Percentiles rank a stretch among this genome's conserved stretches.
phyloP scores from a whole-genome alignment of 2,888 invertebrate genomes.

The Microctonus brassicae region DNA sequence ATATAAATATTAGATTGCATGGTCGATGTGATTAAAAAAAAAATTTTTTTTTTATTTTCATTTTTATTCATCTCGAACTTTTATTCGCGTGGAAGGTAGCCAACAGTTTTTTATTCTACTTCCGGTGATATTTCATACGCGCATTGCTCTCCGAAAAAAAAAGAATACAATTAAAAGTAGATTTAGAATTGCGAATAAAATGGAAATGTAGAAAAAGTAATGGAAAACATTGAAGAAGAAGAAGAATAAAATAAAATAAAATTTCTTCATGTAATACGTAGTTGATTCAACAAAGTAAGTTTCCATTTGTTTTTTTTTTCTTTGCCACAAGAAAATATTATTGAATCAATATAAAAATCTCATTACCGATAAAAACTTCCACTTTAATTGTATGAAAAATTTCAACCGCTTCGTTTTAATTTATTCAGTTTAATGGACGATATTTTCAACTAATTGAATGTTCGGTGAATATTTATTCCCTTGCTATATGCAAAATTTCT shows the following conservation, averaged over 20 bases:
- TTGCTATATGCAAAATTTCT: too few relatives aligned
- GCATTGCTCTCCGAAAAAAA: background rate
- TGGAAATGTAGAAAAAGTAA: background rate
- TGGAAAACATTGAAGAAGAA: background rate
- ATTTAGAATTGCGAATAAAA: background rate
- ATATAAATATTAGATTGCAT: slow-evolving; percentile 16
- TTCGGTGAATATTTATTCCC: background rate
- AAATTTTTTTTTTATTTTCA: background rate
- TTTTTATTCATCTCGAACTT: too few relatives aligned
- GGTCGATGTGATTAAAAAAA: background rate
- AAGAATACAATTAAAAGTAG: background rate
- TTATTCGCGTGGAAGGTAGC: too few relatives aligned
- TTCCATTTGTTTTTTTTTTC: background rate
- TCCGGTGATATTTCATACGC: background rate
- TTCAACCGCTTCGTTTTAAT: background rate
- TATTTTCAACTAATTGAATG: background rate
- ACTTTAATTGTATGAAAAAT: background rate
- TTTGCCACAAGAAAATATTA: background rate
- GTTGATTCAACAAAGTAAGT: too few relatives aligned
- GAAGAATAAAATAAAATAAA: background rate
- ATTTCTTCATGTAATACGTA: background rate
- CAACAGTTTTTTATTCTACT: background rate
- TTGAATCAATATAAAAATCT: background rate
- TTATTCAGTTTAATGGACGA: too few relatives aligned
- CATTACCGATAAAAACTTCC: background rate